phyloP scores from a whole-genome alignment of 2,113 vertebrate genomes.

The Clarias macrocephalus region DNA sequence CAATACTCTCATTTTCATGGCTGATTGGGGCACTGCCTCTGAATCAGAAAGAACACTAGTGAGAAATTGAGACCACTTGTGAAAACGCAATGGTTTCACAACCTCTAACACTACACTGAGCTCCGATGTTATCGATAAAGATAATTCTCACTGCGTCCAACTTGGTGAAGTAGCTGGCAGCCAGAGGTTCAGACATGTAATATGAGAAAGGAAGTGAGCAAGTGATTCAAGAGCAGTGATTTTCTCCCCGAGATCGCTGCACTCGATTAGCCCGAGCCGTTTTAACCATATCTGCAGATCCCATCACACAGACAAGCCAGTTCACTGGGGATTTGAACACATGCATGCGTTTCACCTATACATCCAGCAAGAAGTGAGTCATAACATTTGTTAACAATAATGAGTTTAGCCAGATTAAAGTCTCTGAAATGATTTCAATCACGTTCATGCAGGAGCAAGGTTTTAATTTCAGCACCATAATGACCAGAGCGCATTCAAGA shows the following conservation, averaged over 20 bases:
- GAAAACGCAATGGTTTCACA: slow-evolving; percentile 19
- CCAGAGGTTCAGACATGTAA: slow-evolving; percentile 37
- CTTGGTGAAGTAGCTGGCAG: slow-evolving; percentile 10
- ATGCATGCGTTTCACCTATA: slow-evolving; percentile 35
- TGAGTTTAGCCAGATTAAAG: slow-evolving; percentile 53
- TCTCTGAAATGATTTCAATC: slow-evolving; percentile 61
- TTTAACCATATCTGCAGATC: slow-evolving; percentile 50
- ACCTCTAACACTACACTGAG: slow-evolving; percentile 23
- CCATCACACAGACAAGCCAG: slow-evolving; percentile 44
- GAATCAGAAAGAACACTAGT: slow-evolving; percentile 18
- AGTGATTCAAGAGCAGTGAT: slow-evolving; percentile 43
- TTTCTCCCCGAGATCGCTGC: slow-evolving; percentile 46
- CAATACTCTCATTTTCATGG: neutral
- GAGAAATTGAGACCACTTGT: slow-evolving; percentile 15
- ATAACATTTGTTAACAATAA: slow-evolving; percentile 65
- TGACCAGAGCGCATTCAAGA: slow-evolving; percentile 50
- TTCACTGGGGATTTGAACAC: slow-evolving; percentile 39
- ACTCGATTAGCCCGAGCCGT: slow-evolving; percentile 27
- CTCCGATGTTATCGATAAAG: slow-evolving; percentile 32
- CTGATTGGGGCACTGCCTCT: neutral
- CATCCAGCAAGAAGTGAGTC: slow-evolving; percentile 43
- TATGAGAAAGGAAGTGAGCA: slow-evolving; percentile 39
- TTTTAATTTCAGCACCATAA: slow-evolving; percentile 61
- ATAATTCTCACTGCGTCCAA: slow-evolving; percentile 15
- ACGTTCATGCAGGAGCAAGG: slow-evolving; percentile 50